Evolutionary conservation across 2,797 vertebrate genomes (phyloP).

Genomic region (Cetoscarus ocellatus): DNA sequence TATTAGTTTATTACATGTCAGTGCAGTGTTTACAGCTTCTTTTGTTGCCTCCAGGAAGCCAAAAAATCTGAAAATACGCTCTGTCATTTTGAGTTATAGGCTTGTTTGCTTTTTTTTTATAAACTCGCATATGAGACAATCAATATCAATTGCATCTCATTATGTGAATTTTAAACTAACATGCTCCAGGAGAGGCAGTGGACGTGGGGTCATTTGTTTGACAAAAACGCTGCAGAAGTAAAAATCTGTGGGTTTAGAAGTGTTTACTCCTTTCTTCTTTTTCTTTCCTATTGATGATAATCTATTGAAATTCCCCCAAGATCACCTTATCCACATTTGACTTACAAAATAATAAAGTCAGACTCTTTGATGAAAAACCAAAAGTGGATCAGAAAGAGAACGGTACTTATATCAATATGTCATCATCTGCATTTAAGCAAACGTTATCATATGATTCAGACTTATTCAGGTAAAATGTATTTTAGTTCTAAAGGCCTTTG

Average conservation of each 20-base stretch:
- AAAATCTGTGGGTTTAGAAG: neutral
- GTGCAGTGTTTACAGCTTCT: neutral
- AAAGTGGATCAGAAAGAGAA: too few relatives aligned
- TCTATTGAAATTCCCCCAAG: too few relatives aligned
- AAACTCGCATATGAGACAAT: neutral
- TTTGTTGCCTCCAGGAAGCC: neutral
- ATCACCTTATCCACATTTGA: too few relatives aligned
- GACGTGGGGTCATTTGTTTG: neutral
- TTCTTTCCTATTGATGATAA: too few relatives aligned
- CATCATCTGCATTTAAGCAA: too few relatives aligned
- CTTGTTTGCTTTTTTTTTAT: slow-evolving; percentile 4
- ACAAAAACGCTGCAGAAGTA: neutral
- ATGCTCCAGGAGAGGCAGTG: neutral
- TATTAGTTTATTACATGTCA: neutral
- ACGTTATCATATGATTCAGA: too few relatives aligned
- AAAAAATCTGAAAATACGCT: neutral
- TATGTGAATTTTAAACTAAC: neutral
- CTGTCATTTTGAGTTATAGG: slow-evolving; percentile 5
- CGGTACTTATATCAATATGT: too few relatives aligned
- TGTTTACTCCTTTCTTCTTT: too few relatives aligned
- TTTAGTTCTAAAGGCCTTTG: too few relatives aligned
- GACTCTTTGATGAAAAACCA: too few relatives aligned
- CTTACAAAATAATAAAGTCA: too few relatives aligned
- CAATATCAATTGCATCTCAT: neutral
- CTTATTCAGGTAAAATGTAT: too few relatives aligned